Conservation (phyloP, 2,113 vertebrate genomes). For the Pygoscelis antarcticus region DNA sequence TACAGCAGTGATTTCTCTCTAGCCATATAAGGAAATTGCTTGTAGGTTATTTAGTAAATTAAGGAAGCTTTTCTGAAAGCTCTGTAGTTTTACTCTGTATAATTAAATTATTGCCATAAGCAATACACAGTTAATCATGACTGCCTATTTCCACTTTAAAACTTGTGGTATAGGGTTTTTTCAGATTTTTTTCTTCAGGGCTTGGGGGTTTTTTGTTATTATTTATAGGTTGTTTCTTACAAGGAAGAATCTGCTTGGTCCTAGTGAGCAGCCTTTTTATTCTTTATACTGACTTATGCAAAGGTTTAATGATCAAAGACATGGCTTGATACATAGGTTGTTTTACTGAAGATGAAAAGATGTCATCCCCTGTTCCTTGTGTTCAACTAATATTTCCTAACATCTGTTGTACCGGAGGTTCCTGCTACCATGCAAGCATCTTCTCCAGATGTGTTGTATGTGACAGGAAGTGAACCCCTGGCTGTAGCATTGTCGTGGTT, state of each 20-base stretch:
- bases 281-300: neutral
- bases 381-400: neutral
- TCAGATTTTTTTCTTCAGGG: neutral
- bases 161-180: neutral
- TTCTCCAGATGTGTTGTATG: neutral
- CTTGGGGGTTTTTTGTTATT: accelerated
- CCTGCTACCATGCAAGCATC: neutral
- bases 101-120: constrained; percentile 48
- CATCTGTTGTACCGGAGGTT: neutral
- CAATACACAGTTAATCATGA: constrained; percentile 9
- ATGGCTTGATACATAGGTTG: neutral
- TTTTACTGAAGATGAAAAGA: neutral
- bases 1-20: constrained; percentile 17
- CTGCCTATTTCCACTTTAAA: neutral
- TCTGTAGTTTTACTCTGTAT: constrained; percentile 26
- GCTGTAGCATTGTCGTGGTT: neutral
- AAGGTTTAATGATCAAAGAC: neutral
- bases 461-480: neutral
- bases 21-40: constrained; percentile 54
- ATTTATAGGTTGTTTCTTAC: neutral
- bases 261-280: neutral
- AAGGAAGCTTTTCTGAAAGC: constrained; percentile 35
- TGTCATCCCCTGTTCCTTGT: neutral
- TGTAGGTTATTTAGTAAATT: constrained; percentile 56
- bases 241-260: neutral